These are phyloP conservation scores for Xiphorhynchus erythropygius DNA, from an alignment of 2,797 vertebrate genomes.

Conservation along the genomic window DNA sequence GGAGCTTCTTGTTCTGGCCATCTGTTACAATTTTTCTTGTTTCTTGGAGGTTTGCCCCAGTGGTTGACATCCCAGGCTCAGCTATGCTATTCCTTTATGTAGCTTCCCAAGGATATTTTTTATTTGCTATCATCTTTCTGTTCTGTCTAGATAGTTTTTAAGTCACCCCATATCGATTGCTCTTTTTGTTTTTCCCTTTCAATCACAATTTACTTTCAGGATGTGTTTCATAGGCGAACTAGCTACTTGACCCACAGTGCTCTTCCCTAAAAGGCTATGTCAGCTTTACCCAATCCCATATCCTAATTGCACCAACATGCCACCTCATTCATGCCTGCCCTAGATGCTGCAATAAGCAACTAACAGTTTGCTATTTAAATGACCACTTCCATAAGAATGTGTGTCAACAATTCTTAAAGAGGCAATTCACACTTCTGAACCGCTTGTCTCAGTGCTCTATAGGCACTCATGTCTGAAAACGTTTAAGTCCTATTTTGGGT, in stretches of 20 bases:
- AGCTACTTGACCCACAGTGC: neutral
- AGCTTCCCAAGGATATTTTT: neutral
- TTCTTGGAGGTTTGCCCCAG: neutral
- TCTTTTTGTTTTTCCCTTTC: neutral
- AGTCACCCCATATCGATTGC: neutral
- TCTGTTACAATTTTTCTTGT: neutral
- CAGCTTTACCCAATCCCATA: neutral
- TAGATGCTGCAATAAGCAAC: neutral
- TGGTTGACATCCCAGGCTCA: neutral
- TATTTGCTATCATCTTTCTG: neutral
- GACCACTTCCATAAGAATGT: neutral
- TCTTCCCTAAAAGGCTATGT: neutral
- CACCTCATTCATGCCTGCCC: neutral
- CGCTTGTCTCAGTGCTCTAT: neutral
- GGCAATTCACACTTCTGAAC: neutral
- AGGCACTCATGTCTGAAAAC: neutral
- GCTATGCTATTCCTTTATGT: neutral
- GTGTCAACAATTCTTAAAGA: neutral
- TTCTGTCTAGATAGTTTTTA: neutral
- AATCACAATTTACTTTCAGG: neutral
- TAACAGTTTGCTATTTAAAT: neutral
- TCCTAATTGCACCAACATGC: accelerated
- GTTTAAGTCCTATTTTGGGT: neutral
- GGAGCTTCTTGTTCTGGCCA: neutral
- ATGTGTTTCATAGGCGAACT: neutral